Base-by-base conservation (phyloP, 2,113 vertebrate species). In the Sphyrna mokarran region DNA sequence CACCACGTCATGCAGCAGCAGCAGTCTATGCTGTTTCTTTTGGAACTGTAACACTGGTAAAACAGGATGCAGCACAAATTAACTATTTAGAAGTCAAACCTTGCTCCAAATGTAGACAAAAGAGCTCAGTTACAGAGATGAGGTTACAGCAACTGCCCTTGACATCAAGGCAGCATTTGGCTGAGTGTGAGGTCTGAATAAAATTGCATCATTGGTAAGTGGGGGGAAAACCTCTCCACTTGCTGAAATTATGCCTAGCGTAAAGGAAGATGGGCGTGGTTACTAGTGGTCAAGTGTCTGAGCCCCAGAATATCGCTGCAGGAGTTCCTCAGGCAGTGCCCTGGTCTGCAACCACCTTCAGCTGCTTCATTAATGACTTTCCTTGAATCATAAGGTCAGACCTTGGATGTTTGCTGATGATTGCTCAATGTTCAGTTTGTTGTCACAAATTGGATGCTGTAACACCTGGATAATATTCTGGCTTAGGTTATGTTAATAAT, bases 1-100 rank as follows among this genome's bases (percentile, higher is more conserved):
- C 93, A 95, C 68, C 40, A 95, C 68, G 72, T 95, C 93, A 72
- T 1, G 22, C 40, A 72, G 93, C 68, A 72, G n/a, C 90, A 66
- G 37, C 61, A 68, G 63, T 61, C 90, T 29, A 22, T 68, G 68
- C 61, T n/a, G 58, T 29, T 54, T 95, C 54, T 63, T 70, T 72
- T 95, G 26, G 69, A 72, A 76, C 43, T 54, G 43, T 72, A 72
- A 2, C 54, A 70, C 94, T 72, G 40, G 43, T 95, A 95, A 54
- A 95, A 54, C 43, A 95, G 43, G 26, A 72, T 95, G 94, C 68
- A 72, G 43, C 26, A 54, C 43, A 16, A 48, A 95, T 76, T 95
- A 95, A 76, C 69, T 76, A 37, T 40, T 72, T 72, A 70, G 70
- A 95, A 63, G 72, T 76, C 29, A 6, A 76, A 76, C 72, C 72